Base-by-base conservation (phyloP, 2,797 vertebrate species). In the Oryzias sinensis region DNA sequence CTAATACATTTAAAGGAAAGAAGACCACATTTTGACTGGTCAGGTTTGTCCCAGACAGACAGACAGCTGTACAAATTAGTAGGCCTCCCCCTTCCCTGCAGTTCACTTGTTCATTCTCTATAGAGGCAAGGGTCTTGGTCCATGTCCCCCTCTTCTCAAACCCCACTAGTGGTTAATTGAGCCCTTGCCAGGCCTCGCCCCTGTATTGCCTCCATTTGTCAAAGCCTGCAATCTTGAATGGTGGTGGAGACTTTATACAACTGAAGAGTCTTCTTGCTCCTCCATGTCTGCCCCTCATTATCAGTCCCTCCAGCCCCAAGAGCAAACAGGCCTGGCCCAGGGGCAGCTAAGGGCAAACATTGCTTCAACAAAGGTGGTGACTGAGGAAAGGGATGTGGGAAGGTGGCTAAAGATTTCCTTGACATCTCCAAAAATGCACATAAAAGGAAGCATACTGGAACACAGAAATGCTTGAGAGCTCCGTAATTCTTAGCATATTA, bases 191-290 rank as follows among this genome's bases (percentile, higher is more conserved):
- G 76, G 83, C 83, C 85, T 88, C 82, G 69, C 81, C 86, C 85
- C 69, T 91, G 90, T 90, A 91, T 89, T 86, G 83, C 84, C 84
- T 88, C 77, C 87, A 85, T 90, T 92, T 91, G 90, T 93, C 90
- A 90, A 86, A 85, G 84, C 81, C 80, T 63, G 59, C 66, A 72
- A 81, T 76, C 69, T 70, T 91, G 89, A 91, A 92, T 91, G 82
- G 87, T 81, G 82, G 82, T 81, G 76, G 77, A 87, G 86, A 87
- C 82, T 80, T 87, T 87, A 86, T 90, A 90, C 92, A 92, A 91
- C 91, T 87, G 85, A 78, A 88, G 83, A 88, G 82, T 81, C 88
- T 90, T 79, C 83, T 89, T 58, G 77, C 70, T 78, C 77, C 76
- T 79, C 68, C 77, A 70, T 70, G 62, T 73, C 75, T 65, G 70